Evolutionary conservation across 1,140 invertebrate genomes (phyloP).

Genomic region (Pomacea maculata): DNA sequence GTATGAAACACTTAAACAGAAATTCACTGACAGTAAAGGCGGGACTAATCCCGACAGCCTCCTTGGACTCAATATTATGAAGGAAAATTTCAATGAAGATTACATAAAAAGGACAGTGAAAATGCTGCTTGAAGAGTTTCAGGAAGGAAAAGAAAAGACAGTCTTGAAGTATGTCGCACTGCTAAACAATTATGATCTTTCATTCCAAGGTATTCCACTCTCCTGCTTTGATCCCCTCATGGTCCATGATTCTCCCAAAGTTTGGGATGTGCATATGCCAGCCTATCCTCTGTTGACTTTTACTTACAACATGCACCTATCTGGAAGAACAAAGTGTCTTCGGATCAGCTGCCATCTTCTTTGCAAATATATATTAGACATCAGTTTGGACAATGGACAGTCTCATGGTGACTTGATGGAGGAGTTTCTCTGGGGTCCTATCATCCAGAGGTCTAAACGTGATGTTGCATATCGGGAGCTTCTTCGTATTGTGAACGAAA

Average conservation of each 20-base stretch:
- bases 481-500: conserved; percentile 28
- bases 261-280: conserved; percentile 29
- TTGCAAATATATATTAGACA: conserved; percentile 32
- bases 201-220: conserved; percentile 39
- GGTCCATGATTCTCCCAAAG: conserved; percentile 1
- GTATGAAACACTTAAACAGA: conserved; percentile 30
- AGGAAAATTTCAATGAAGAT: conserved; percentile 43
- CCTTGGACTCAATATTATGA: conserved; percentile 50
- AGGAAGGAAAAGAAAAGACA: conserved; percentile 21
- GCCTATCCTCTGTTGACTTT: conserved; percentile 28
- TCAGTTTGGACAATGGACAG: conserved; percentile 8
- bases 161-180: conserved; percentile 41
- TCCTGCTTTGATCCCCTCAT: conserved; percentile 45
- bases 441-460: not conserved
- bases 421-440: conserved; percentile 24
- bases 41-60: conserved; percentile 36
- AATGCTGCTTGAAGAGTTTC: conserved; percentile 31
- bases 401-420: conserved; percentile 27
- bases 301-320: conserved; percentile 21
- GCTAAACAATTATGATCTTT: conserved; percentile 43
- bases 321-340: conserved; percentile 21
- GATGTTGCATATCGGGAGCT: conserved; percentile 28
- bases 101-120: conserved; percentile 42
- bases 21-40: conserved; percentile 30
- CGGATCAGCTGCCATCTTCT: conserved; percentile 33